Percentiles rank a stretch among this genome's conserved stretches.
Evolutionary conservation across 2,113 vertebrate species (phyloP).

Genomic region (Otocyon megalotis): DNA sequence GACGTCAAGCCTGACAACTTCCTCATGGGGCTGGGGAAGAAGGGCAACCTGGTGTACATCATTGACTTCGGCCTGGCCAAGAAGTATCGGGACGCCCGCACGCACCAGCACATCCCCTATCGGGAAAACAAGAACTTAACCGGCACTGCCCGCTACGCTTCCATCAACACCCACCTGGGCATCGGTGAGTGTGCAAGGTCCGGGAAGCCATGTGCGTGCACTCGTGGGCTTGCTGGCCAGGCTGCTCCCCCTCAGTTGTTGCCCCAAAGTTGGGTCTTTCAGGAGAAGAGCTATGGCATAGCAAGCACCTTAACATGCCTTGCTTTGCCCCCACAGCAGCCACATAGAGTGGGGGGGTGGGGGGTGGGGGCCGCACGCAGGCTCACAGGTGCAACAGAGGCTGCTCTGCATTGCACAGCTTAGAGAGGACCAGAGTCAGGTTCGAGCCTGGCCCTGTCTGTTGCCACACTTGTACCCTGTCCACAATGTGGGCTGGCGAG

Average conservation of each 20-base stretch:
- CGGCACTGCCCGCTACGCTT: conserved; percentile 97
- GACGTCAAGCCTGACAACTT: conserved; percentile 99
- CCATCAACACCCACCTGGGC: conserved; percentile 98
- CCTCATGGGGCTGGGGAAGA: conserved; percentile 98
- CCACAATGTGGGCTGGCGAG: rapidly evolving
- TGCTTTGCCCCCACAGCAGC: rapidly evolving
- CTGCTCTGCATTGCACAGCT: not conserved
- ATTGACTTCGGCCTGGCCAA: conserved; percentile 98
- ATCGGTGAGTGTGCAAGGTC: conserved; percentile 89
- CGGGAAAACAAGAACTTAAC: conserved; percentile 99
- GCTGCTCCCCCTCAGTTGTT: not conserved
- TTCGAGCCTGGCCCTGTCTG: conserved; percentile 2
- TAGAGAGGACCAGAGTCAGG: conserved; percentile 9
- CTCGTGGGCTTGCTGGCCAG: rapidly evolving
- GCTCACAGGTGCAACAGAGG: not conserved
- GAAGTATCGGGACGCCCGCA: conserved; percentile 97
- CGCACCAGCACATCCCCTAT: conserved; percentile 99
- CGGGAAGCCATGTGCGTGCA: rapidly evolving
- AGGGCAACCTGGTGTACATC: conserved; percentile 99
- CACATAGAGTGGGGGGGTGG: not conserved
- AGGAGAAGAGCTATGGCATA: not conserved
- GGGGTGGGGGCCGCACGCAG: not conserved
- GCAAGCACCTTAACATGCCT: rapidly evolving
- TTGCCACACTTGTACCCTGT: not conserved
- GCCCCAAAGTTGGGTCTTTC: not conserved